A percentile compares a stretch with the other conserved stretches of the same genome.
Evolutionary conservation across 2,113 vertebrate species (phyloP).

Genomic region (Leptobrachium ailaonicum): DNA sequence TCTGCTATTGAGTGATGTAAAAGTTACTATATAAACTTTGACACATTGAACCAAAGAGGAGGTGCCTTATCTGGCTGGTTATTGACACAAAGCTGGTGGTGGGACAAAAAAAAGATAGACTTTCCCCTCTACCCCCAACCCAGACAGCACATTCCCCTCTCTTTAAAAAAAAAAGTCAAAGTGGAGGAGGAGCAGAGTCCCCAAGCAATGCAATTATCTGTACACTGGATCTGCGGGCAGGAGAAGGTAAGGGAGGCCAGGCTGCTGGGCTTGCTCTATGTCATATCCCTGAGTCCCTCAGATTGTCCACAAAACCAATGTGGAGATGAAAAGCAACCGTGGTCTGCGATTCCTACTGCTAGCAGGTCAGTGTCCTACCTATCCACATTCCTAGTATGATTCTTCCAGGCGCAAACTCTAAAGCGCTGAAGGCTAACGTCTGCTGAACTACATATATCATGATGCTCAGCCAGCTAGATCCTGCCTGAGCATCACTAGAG

Average conservation of each 20-base stretch:
- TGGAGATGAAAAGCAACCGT: constrained; percentile 38
- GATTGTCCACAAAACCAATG: constrained; percentile 14
- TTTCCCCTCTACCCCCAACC: constrained; percentile 26
- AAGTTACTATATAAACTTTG: background rate
- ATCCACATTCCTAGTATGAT: too few species aligned
- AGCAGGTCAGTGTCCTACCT: constrained; percentile 23
- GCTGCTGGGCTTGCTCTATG: constrained; percentile 4
- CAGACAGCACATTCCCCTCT: constrained; percentile 31
- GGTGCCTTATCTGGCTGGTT: constrained; percentile 16
- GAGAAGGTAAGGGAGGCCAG: constrained; percentile 12
- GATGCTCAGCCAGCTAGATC: too few species aligned
- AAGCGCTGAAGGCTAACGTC: too few species aligned
- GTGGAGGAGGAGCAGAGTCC: constrained; percentile 18
- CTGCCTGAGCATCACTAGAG: too few species aligned
- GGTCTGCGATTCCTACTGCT: constrained; percentile 23
- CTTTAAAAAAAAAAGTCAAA: constrained; percentile 2
- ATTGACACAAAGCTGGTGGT: constrained; percentile 17
- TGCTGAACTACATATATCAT: too few species aligned
- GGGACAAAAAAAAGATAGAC: constrained; percentile 4
- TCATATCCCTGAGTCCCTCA: background rate
- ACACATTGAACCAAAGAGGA: background rate
- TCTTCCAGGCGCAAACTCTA: too few species aligned
- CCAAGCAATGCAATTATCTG: constrained; percentile 17
- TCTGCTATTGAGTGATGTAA: too few species aligned
- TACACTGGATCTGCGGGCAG: constrained; percentile 9